Conservation (phyloP, 2,797 vertebrate species). For the Hephaestus fuliginosus region DNA sequence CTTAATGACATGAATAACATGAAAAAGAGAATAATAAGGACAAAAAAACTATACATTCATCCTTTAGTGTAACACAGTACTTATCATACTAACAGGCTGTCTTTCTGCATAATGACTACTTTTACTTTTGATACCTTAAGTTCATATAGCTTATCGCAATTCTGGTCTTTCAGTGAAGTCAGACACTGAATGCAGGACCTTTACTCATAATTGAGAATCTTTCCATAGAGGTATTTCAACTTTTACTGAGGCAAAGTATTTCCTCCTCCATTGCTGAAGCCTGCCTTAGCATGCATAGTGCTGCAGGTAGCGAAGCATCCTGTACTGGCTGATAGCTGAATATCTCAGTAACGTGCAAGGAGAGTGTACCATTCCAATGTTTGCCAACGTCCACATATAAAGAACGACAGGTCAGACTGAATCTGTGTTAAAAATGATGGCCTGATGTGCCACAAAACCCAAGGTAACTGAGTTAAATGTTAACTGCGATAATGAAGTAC, state of each 20-base stretch:
- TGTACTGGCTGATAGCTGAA: background rate
- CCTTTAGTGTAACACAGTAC: no score
- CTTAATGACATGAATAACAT: no score
- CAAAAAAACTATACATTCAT: no score
- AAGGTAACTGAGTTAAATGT: background rate
- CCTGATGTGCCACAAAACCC: background rate
- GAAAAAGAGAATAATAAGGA: no score
- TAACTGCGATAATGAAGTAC: background rate
- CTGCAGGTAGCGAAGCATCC: background rate
- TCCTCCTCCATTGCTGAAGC: background rate
- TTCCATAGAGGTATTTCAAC: background rate
- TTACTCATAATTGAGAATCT: background rate
- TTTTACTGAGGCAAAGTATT: background rate
- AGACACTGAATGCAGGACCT: background rate
- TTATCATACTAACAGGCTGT: no score
- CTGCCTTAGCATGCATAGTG: no score
- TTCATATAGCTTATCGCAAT: background rate
- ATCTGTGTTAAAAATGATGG: background rate
- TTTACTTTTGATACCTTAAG: background rate
- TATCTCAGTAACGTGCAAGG: no score
- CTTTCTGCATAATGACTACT: background rate
- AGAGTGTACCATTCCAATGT: no score
- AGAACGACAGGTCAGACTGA: background rate
- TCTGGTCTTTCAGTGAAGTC: background rate
- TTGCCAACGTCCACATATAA: background rate